These are phyloP conservation scores for Lemur catta DNA, from an alignment of 2,797 vertebrate species.

Conservation along the genomic window DNA sequence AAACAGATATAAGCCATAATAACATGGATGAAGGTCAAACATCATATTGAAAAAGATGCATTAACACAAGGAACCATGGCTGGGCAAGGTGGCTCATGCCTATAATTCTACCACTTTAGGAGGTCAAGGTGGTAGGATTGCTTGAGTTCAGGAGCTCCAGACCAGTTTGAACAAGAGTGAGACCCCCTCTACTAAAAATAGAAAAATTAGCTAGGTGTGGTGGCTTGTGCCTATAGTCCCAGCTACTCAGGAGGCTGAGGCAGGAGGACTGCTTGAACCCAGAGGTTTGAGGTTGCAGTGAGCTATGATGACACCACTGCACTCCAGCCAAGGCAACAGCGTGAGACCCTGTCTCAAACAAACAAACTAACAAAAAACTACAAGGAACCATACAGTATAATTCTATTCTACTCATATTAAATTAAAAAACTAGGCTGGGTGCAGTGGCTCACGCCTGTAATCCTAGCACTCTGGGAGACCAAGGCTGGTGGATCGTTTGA, in stretches of 20 bases:
- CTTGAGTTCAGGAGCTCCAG: neutral
- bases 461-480: too few relatives aligned
- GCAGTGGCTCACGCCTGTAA: too few relatives aligned
- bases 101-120: neutral
- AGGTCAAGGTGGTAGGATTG: neutral
- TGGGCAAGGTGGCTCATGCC: neutral
- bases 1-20: neutral
- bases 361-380: neutral
- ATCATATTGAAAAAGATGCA: neutral
- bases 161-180: neutral
- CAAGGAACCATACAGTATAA: neutral
- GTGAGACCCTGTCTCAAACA: neutral
- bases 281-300: neutral
- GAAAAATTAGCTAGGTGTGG: neutral
- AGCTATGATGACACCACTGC: neutral
- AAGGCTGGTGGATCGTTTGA: too few relatives aligned
- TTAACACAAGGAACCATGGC: neutral
- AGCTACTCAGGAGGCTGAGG: neutral
- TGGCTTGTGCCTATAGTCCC: neutral
- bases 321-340: neutral
- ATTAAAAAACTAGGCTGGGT: neutral
- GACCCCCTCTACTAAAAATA: neutral
- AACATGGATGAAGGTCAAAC: neutral
- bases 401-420: too few relatives aligned
- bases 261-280: neutral